These are phyloP conservation scores for Drosophila pseudotakahashii DNA, from an alignment of 2,888 invertebrate genomes.

Conservation along the genomic window DNA sequence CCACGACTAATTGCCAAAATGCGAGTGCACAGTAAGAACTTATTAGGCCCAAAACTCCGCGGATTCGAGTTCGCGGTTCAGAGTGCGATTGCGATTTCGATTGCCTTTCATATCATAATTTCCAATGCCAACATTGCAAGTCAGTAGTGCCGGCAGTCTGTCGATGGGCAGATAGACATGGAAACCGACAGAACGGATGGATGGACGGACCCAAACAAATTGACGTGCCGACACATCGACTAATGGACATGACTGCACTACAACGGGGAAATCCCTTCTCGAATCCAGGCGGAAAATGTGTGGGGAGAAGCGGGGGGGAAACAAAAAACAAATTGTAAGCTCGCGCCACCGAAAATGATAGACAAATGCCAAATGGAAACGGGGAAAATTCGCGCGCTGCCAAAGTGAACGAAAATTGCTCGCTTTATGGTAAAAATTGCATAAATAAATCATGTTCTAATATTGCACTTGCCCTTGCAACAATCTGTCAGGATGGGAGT, in stretches of 20 bases:
- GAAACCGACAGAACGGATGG: constrained; percentile 32
- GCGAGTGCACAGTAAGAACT: constrained; percentile 42
- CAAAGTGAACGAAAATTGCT: constrained; percentile 42
- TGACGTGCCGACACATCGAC: constrained; percentile 76
- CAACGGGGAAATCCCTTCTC: constrained; percentile 19
- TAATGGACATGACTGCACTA: constrained; percentile 45
- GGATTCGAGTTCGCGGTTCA: constrained; percentile 13
- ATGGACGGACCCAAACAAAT: constrained; percentile 76
- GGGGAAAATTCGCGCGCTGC: constrained; percentile 20
- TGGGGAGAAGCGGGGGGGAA: background rate
- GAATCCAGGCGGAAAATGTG: constrained; percentile 8
- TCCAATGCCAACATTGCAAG: constrained; percentile 43
- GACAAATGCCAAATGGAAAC: constrained; percentile 69
- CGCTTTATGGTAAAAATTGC: constrained; percentile 77
- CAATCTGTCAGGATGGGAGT: constrained; percentile 74
- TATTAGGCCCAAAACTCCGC: constrained; percentile 22
- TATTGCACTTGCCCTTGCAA: constrained; percentile 80
- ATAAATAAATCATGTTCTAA: constrained; percentile 82
- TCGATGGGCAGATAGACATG: constrained; percentile 10
- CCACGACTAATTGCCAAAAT: constrained; percentile 42
- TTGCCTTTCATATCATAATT: constrained; percentile 68
- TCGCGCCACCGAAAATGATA: constrained; percentile 68
- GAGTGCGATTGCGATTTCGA: background rate
- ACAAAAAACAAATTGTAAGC: constrained; percentile 66
- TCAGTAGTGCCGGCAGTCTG: constrained; percentile 2